These are phyloP conservation scores for Takifugu ocellatus DNA, from an alignment of 2,797 vertebrate genomes.

Conservation along the genomic window DNA sequence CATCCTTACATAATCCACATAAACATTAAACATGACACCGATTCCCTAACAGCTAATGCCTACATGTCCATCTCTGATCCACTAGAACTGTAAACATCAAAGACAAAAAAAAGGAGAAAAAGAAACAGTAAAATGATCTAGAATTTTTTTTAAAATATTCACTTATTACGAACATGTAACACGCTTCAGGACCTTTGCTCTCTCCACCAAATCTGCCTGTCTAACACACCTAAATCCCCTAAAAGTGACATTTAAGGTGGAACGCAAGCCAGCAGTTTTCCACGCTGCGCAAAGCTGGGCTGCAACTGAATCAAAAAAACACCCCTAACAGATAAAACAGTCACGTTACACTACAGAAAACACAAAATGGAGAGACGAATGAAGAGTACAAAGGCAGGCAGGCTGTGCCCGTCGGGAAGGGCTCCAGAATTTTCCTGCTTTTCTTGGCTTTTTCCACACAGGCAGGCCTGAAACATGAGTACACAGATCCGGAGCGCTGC, in stretches of 20 bases:
- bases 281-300: not conserved
- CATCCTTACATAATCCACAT: constrained; percentile 15
- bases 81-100: constrained; percentile 17
- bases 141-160: constrained; percentile 1
- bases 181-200: too few species aligned
- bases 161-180: too few species aligned
- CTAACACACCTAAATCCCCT: not conserved
- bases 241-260: not conserved
- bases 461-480: constrained; percentile 20
- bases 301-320: not conserved
- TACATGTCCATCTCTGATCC: constrained; percentile 15
- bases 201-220: too few species aligned
- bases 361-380: not conserved
- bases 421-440: not conserved
- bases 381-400: not conserved
- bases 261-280: not conserved
- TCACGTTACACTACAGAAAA: constrained; percentile 1
- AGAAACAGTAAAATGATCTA: not conserved
- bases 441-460: constrained; percentile 7
- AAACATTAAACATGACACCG: constrained; percentile 11
- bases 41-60: constrained; percentile 14
- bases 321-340: not conserved
- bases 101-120: too few species aligned
- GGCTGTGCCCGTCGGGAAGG: not conserved
- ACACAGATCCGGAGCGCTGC: constrained; percentile 9